Evolutionary conservation across 1,140 invertebrate genomes (phyloP).

Genomic region (Leptinotarsa lineolata): DNA sequence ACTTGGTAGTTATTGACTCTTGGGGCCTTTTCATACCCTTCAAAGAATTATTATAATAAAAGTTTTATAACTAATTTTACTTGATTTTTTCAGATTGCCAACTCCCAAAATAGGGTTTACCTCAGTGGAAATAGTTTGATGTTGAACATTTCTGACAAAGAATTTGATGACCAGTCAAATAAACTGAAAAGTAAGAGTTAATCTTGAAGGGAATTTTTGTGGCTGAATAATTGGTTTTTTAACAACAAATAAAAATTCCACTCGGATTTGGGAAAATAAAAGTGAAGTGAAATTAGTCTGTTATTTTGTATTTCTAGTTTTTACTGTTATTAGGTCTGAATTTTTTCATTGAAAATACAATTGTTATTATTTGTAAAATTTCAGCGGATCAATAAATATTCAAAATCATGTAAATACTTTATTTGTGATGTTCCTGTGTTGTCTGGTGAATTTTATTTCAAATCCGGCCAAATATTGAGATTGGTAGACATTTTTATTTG

Average conservation of each 20-base stretch:
- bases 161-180: slow-evolving; percentile 87
- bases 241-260: not conserved
- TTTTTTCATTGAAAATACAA: slow-evolving; percentile 13
- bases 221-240: not conserved
- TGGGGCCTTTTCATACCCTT: no score
- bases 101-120: slow-evolving; percentile 94
- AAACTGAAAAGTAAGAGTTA: slow-evolving; percentile 81
- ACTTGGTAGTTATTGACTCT: no score
- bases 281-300: not conserved
- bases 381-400: slow-evolving; percentile 22
- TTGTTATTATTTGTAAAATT: slow-evolving; percentile 30
- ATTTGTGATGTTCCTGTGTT: not conserved
- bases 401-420: not conserved
- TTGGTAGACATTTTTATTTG: not conserved
- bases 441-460: no score
- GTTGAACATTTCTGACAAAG: slow-evolving; percentile 94
- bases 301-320: slow-evolving; percentile 8
- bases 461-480: not conserved
- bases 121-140: slow-evolving; percentile 91
- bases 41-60: no score
- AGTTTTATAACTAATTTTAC: slow-evolving; percentile 18
- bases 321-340: slow-evolving; percentile 4
- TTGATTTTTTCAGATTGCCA: slow-evolving; percentile 74
- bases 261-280: not conserved
- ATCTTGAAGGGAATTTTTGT: not conserved